Conservation (phyloP, 2,888 invertebrate species). For the Sinelater perroti region DNA sequence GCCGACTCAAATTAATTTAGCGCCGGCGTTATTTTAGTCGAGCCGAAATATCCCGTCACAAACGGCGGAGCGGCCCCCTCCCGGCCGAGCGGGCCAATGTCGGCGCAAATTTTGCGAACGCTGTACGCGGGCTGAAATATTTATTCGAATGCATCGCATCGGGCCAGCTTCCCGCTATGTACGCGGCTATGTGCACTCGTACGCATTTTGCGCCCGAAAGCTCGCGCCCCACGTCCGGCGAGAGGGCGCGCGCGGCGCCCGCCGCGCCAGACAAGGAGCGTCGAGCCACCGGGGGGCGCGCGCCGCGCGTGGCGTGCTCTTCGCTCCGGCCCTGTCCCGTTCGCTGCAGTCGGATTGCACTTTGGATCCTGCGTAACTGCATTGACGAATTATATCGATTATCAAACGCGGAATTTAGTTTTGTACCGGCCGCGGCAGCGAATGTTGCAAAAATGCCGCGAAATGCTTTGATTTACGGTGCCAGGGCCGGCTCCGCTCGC, state of each 20-base stretch:
- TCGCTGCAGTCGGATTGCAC: conserved; percentile 42
- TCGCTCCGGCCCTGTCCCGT: conserved; percentile 37
- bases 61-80: no score
- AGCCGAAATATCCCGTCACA: no score
- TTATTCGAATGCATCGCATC: conserved; percentile 27
- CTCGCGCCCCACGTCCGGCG: conserved; percentile 1
- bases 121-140: conserved; percentile 25
- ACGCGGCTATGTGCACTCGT: conserved; percentile 23
- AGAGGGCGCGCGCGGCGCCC: background rate
- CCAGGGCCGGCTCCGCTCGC: no score
- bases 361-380: conserved; percentile 48
- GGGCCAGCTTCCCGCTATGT: conserved; percentile 14
- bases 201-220: conserved; percentile 23
- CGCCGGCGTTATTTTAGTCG: no score
- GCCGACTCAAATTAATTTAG: no score
- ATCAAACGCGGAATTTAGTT: conserved; percentile 39
- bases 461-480: no score
- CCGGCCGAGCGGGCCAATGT: no score
- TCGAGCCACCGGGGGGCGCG: no score
- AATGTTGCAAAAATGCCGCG: no score
- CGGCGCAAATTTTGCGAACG: conserved; percentile 27
- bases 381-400: conserved; percentile 46
- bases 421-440: no score
- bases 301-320: conserved; percentile 38
- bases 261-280: no score